A percentile compares a stretch with the other conserved stretches of the same genome.
Conservation (phyloP, 2,797 vertebrate genomes). For the Onychomys leucogaster region DNA sequence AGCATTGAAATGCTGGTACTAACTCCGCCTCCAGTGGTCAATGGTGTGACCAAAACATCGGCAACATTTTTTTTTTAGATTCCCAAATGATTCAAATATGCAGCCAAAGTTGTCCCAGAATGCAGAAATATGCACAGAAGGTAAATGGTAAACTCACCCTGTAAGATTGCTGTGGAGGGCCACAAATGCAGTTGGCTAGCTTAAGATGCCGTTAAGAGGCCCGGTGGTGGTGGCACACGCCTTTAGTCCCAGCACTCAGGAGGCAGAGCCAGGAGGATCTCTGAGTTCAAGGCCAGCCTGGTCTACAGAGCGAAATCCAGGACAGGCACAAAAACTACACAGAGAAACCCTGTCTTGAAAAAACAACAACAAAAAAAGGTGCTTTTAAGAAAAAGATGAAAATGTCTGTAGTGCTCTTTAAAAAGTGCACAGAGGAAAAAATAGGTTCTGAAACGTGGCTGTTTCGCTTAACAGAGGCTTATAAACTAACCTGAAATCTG, state of each 20-base stretch:
- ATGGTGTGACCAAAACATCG: not conserved
- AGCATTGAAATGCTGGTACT: not conserved
- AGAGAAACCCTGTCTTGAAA: too few species aligned
- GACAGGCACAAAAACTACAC: too few species aligned
- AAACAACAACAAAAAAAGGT: not conserved
- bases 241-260: too few species aligned
- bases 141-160: not conserved
- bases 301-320: too few species aligned
- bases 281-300: too few species aligned
- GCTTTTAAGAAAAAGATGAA: not conserved
- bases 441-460: not conserved
- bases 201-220: not conserved
- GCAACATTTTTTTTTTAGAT: not conserved
- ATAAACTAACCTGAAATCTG: conserved; percentile 33
- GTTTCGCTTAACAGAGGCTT: not conserved
- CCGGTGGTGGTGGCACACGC: too few species aligned
- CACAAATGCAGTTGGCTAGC: not conserved
- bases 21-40: not conserved
- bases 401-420: not conserved
- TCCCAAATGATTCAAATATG: not conserved
- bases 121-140: not conserved
- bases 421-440: not conserved
- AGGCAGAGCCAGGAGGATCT: too few species aligned
- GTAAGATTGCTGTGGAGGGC: not conserved
- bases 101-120: not conserved